Conservation (phyloP, 2,113 vertebrate genomes). For the Xiphorhynchus elegans region DNA sequence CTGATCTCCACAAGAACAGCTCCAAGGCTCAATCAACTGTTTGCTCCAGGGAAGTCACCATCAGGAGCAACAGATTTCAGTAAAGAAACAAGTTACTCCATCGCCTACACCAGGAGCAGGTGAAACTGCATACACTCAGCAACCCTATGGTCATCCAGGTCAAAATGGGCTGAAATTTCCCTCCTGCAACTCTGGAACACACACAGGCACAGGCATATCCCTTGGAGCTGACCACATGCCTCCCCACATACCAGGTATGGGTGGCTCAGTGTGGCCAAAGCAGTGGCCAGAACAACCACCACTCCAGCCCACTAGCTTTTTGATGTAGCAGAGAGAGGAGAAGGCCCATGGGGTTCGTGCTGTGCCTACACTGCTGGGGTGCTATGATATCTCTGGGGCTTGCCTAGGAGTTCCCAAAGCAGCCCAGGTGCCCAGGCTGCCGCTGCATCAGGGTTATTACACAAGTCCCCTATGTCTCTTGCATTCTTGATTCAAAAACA, state of each 20-base stretch:
- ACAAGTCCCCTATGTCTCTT: not conserved
- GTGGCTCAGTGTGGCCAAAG: not conserved
- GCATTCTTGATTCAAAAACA: not conserved
- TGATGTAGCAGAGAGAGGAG: not conserved
- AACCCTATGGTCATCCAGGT: not conserved
- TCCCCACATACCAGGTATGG: accelerated
- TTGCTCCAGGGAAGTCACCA: not conserved
- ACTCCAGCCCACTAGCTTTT: not conserved
- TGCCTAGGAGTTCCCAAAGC: not conserved
- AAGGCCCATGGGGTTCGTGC: accelerated
- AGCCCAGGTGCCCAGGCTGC: not conserved
- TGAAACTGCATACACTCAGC: not conserved
- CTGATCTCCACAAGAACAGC: not conserved
- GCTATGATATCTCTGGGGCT: too few species aligned
- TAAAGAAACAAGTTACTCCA: not conserved
- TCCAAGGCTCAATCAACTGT: not conserved
- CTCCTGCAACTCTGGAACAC: not conserved
- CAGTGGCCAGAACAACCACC: not conserved
- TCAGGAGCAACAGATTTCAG: not conserved
- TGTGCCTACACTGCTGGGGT: not conserved
- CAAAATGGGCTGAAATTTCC: not conserved
- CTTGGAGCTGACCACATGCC: accelerated
- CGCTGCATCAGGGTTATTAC: not conserved
- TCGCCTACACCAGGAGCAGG: accelerated
- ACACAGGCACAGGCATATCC: not conserved